These are phyloP conservation scores for Hymenochirus boettgeri DNA, from an alignment of 2,113 vertebrate species.

Conservation along the genomic window DNA sequence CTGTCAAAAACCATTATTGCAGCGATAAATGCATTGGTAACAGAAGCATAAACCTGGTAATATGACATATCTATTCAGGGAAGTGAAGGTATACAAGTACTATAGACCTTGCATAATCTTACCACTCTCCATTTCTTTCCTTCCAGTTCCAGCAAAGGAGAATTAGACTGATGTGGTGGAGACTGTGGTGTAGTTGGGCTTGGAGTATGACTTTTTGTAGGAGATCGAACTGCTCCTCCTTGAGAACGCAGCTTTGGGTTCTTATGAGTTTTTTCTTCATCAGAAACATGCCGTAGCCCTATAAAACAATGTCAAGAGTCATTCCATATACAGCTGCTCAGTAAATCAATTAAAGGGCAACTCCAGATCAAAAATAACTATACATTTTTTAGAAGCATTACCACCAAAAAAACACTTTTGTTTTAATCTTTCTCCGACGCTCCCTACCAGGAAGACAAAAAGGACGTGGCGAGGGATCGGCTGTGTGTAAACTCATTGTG, in stretches of 20 bases:
- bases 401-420: no score
- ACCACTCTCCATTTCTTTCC: conserved; percentile 98
- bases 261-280: conserved; percentile 88
- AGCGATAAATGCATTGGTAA: no score
- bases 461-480: no score
- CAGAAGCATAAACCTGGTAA: no score
- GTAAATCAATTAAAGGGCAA: no score
- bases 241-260: conserved; percentile 77
- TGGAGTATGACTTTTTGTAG: conserved; percentile 61
- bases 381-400: no score
- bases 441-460: no score
- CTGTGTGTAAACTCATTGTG: no score
- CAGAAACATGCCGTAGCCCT: conserved; percentile 88
- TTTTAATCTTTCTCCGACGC: no score
- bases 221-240: conserved; percentile 53
- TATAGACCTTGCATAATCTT: conserved; percentile 38
- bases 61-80: not conserved
- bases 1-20: no score
- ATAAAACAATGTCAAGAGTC: not conserved
- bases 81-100: not conserved
- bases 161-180: conserved; percentile 59
- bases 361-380: no score
- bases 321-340: no score
- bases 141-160: conserved; percentile 82
- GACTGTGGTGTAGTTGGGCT: conserved; percentile 52